These are phyloP conservation scores for Automeris io DNA, from an alignment of 2,888 invertebrate species.

Conservation along the genomic window DNA sequence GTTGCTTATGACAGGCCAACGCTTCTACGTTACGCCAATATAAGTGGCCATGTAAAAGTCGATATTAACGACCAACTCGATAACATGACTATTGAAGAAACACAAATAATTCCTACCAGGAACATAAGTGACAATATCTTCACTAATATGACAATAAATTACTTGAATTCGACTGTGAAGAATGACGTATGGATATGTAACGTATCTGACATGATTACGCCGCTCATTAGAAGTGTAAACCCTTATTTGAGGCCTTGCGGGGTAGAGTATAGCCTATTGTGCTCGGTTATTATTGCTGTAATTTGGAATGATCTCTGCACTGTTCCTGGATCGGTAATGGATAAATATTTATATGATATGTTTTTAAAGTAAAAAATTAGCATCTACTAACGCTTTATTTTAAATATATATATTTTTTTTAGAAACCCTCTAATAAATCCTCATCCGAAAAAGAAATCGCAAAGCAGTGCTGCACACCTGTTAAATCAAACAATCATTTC, in stretches of 20 bases:
- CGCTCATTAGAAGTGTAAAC: slow-evolving; percentile 80
- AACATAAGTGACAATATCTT: slow-evolving; percentile 18
- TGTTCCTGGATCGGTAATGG: slow-evolving; percentile 66
- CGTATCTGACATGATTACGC: slow-evolving; percentile 75
- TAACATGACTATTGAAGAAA: slow-evolving; percentile 35
- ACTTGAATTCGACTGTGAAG: slow-evolving; percentile 29
- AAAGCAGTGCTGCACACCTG: slow-evolving; percentile 40
- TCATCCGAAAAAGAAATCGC: slow-evolving; percentile 16
- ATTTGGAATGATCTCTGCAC: slow-evolving; percentile 87
- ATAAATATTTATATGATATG: slow-evolving; percentile 15
- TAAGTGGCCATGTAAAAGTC: slow-evolving; percentile 40
- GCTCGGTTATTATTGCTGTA: slow-evolving; percentile 85
- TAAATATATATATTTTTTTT: too few species aligned
- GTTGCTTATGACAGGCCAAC: slow-evolving; percentile 53
- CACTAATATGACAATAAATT: slow-evolving; percentile 21
- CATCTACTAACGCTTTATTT: too few species aligned
- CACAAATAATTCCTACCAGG: slow-evolving; percentile 10
- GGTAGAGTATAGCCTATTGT: slow-evolving; percentile 89
- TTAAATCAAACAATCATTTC: slow-evolving; percentile 72
- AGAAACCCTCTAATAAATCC: slow-evolving; percentile 34
- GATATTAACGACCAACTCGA: slow-evolving; percentile 33
- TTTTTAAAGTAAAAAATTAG: not conserved
- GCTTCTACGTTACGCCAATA: slow-evolving; percentile 50
- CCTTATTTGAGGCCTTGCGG: slow-evolving; percentile 89
- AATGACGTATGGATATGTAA: slow-evolving; percentile 55